Evolutionary conservation across 2,797 vertebrate species (phyloP), one percentile per base, ranked within the genome.

Genomic region (Galaxias olidus): DNA sequence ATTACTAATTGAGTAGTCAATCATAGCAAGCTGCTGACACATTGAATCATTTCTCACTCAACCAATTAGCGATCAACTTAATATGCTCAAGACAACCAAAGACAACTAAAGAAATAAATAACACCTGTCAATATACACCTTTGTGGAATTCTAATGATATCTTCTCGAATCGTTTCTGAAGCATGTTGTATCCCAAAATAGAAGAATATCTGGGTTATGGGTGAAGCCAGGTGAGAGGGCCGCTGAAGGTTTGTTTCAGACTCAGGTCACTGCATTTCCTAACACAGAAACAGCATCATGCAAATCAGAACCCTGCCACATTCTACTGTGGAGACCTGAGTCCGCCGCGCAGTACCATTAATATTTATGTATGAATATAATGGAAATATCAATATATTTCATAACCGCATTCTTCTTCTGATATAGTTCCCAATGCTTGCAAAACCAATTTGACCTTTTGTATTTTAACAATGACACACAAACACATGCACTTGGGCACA

Each of bases 341-440:
- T 61, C 66, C 41, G 61, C 55, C 60, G 66, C 68, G 61, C 43
- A 63, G 53, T 59, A 12, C 46, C 59, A 79, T 82, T 72, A 74
- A 78, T 80, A 78, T 78, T 76, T 71, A 77, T 82, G 50, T 20
- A 12, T 65, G 15, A 65, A 59, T 61, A 78, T 67, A 30, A 30
- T 30, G 3, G 30, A 61, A 76, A 76, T 72, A 68, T 76, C 65
- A 67, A 56, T 63, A 53, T 43, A 66, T 66, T 74, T 69, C 64
- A 76, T 63, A 69, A 65, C 52, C 42, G 45, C 62, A 61, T 53
- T 51, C 15, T 10, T 66, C 51, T 56, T 58, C 42, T 41, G 15
- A 30, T 13, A 8, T 57, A 58, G 57, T 48, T 60, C 68, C 65
- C 52, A 48, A 46, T 48, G 44, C 51, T 8, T 45, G 57, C 49